Evolutionary conservation across 2,797 vertebrate species (phyloP).

Genomic region (Rhinophrynus dorsalis): DNA sequence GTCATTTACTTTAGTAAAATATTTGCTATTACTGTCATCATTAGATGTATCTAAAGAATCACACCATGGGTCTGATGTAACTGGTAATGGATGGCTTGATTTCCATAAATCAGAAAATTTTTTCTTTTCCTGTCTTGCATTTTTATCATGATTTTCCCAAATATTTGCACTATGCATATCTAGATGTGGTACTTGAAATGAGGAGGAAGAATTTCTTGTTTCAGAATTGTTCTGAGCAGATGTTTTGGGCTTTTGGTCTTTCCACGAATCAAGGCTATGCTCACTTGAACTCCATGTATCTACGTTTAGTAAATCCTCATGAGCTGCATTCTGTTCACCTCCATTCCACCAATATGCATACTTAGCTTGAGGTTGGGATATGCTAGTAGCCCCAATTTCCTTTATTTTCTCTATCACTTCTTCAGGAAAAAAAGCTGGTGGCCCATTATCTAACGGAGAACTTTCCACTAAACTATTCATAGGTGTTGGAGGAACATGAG

Average conservation of each 20-base stretch:
- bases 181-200: slow-evolving; percentile 56
- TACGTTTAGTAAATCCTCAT: slow-evolving; percentile 56
- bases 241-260: slow-evolving; percentile 57
- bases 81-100: slow-evolving; percentile 44
- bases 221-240: slow-evolving; percentile 51
- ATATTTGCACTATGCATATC: slow-evolving; percentile 52
- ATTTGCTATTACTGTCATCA: slow-evolving; percentile 51
- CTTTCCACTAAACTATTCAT: slow-evolving; percentile 85
- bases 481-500: slow-evolving; percentile 81
- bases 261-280: slow-evolving; percentile 69
- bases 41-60: slow-evolving; percentile 50
- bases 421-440: slow-evolving; percentile 78
- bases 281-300: slow-evolving; percentile 72
- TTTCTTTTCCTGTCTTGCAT: slow-evolving; percentile 56
- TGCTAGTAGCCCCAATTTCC: slow-evolving; percentile 67
- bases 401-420: slow-evolving; percentile 76
- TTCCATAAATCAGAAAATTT: slow-evolving; percentile 62
- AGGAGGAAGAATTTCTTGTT: slow-evolving; percentile 64
- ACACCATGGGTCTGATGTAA: slow-evolving; percentile 59
- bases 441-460: slow-evolving; percentile 77
- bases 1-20: slow-evolving; percentile 60
- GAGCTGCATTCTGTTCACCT: slow-evolving; percentile 73
- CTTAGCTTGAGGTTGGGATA: slow-evolving; percentile 64
- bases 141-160: slow-evolving; percentile 58
- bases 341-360: slow-evolving; percentile 84